phyloP scores from a whole-genome alignment of 1,140 invertebrate genomes.

The Hetaerina americana region DNA sequence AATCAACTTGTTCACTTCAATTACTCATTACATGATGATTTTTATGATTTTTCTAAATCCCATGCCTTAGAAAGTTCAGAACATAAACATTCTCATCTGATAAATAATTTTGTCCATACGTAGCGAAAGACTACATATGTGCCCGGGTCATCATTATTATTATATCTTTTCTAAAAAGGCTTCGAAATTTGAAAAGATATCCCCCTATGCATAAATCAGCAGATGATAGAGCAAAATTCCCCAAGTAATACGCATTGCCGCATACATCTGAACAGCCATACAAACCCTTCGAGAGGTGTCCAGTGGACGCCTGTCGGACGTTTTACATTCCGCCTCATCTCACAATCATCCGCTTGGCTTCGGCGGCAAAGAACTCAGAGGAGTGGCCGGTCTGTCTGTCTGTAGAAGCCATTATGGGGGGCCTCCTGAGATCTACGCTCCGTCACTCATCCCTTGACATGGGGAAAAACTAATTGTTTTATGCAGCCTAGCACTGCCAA shows the following conservation, averaged over 20 bases:
- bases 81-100: no score
- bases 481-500: conserved; percentile 9
- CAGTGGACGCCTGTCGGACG: not conserved
- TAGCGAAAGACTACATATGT: no score
- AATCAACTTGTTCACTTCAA: no score
- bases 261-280: conserved; percentile 5
- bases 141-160: no score
- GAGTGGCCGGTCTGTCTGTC: conserved; percentile 3
- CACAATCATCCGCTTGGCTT: conserved; percentile 7
- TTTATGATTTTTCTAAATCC: no score
- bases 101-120: no score
- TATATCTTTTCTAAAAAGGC: no score
- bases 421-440: conserved; percentile 6
- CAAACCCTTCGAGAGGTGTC: conserved; percentile 6
- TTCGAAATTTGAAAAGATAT: no score
- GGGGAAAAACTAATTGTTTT: conserved; percentile 6
- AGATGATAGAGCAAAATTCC: not conserved
- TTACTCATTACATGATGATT: no score
- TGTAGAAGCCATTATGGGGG: conserved; percentile 4
- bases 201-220: no score
- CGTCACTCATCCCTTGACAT: conserved; percentile 7
- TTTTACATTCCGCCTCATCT: not conserved
- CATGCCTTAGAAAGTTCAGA: no score
- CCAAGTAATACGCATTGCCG: not conserved
- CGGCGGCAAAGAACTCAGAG: not conserved